phyloP scores from a whole-genome alignment of 2,888 invertebrate genomes.

The Caenorhabditis sp. region DNA sequence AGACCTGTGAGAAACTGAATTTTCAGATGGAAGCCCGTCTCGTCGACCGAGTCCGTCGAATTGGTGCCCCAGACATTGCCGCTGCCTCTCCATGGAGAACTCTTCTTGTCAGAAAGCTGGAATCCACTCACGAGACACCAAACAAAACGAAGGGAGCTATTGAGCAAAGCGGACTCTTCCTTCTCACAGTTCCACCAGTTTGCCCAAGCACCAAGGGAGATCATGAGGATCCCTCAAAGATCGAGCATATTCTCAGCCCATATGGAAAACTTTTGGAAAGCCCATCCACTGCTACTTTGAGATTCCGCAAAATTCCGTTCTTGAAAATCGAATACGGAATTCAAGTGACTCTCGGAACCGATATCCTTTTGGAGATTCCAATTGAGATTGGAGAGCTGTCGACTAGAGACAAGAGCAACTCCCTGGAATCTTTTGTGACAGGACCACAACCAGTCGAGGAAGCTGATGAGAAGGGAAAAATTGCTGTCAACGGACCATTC shows the following conservation, averaged over 20 bases:
- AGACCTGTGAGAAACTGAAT: too few species aligned
- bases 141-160: constrained; percentile 57
- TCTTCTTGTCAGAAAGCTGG: constrained; percentile 61
- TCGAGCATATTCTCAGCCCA: constrained; percentile 65
- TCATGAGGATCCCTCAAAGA: constrained; percentile 54
- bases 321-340: constrained; percentile 74
- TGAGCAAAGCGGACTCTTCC: constrained; percentile 62
- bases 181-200: constrained; percentile 71
- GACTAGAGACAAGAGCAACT: constrained; percentile 64
- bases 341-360: constrained; percentile 70
- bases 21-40: constrained; percentile 73
- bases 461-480: constrained; percentile 70
- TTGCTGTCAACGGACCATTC: constrained; percentile 72
- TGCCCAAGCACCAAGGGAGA: constrained; percentile 70
- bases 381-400: constrained; percentile 70
- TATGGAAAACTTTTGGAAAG: constrained; percentile 68
- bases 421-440: constrained; percentile 62
- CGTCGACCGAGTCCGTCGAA: constrained; percentile 71
- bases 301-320: constrained; percentile 73
- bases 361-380: constrained; percentile 69
- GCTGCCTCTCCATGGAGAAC: constrained; percentile 67
- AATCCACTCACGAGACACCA: constrained; percentile 48
- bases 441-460: constrained; percentile 75
- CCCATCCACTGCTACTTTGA: constrained; percentile 71
- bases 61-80: constrained; percentile 65